These are phyloP conservation scores for Sciurus vulgaris DNA, from an alignment of 2,797 vertebrate species.

Conservation along the genomic window DNA sequence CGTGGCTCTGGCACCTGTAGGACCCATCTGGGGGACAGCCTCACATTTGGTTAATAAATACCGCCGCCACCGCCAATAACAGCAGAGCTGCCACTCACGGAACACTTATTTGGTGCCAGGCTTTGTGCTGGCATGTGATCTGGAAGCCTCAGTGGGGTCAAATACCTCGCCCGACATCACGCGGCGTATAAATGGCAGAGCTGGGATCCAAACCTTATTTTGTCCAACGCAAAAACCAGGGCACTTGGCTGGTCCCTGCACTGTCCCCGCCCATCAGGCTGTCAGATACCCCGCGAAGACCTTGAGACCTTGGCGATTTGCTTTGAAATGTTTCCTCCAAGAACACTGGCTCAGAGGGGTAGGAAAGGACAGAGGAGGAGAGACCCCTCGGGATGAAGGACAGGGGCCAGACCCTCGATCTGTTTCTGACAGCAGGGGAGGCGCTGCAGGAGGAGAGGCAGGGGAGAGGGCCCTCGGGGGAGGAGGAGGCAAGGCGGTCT, in stretches of 20 bases:
- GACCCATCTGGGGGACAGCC: not conserved
- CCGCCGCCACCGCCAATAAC: accelerated
- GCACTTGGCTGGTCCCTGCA: not conserved
- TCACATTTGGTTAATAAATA: not conserved
- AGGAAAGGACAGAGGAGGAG: not conserved
- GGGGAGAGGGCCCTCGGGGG: not conserved
- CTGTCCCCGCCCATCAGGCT: not conserved
- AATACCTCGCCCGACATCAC: accelerated
- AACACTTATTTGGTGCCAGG: not conserved
- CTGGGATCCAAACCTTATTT: not conserved
- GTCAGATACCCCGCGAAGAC: not conserved
- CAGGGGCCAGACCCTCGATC: not conserved
- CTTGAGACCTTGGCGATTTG: not conserved
- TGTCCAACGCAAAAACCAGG: not conserved
- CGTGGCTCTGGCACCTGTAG: not conserved
- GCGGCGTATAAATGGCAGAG: not conserved
- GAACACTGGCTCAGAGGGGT: not conserved
- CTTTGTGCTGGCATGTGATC: accelerated
- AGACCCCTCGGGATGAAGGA: accelerated
- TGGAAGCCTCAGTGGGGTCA: accelerated
- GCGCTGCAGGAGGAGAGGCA: too few species aligned
- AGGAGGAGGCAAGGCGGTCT: not conserved
- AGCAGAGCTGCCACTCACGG: accelerated
- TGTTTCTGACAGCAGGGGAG: not conserved
- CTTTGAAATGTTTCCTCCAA: not conserved